Evolutionary conservation across 2,113 vertebrate genomes (phyloP), one percentile per base, ranked within the genome.

Genomic region (Chinchilla lanigera): DNA sequence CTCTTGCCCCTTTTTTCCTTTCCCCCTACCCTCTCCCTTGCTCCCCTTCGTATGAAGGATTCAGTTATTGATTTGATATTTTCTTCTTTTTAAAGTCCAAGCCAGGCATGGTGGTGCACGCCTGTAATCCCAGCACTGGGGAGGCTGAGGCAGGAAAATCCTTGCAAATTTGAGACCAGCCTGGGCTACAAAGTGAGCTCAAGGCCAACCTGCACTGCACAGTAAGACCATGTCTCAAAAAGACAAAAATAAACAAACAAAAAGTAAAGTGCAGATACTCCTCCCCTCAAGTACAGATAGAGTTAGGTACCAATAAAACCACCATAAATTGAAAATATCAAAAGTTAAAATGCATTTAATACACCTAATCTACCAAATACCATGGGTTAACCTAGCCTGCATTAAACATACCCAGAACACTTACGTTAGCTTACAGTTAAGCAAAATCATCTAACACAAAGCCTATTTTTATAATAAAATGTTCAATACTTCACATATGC

Each of bases 1-100:
- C 35, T 67, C 33, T 67, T 67, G 65, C 35, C 14, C 6, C 33
- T 35, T 67, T 14, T 67, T 67, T n/a, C 33, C 33, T 67, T 33
- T 67, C 5, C 14, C 24, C 19, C 28, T 65, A 13, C 33, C 33
- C 33, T 5, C 33, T n/a, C 65, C 65, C 14, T 67, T 67, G 33
- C 35, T 67, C 33, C 65, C 14, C 33, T 67, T 67, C 65, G 16
- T 33, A 67, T 35, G 41, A 20, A 75, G 44, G 71, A 44, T 75
- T 75, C 61, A 35, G 22, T 86, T 90, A 60, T 80, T 95, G 47
- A 89, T 78, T 96, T 92, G 7, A 67, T 81, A 82, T 73, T 56
- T 89, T 95, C 47, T 75, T 90, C 89, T 65, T 82, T 75, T 95
- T 86, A 44, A 61, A n/a, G n/a, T n/a, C n/a, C n/a, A n/a, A n/a